phyloP scores from a whole-genome alignment of 1,140 invertebrate species.

The Drosophila gunungcola region DNA sequence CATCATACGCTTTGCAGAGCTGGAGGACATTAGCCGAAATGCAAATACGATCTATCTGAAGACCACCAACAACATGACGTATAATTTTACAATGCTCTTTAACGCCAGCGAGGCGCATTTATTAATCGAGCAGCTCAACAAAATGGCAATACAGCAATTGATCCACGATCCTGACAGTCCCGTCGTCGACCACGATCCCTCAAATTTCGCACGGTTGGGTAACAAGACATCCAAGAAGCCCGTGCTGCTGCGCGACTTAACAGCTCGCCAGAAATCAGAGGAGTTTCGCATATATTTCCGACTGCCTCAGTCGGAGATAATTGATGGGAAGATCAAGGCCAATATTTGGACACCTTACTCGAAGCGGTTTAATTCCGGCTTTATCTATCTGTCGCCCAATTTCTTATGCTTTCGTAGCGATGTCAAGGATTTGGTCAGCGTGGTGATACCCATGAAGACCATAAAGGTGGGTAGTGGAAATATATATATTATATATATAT shows the following conservation, averaged over 20 bases:
- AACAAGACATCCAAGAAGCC: slow-evolving; percentile 93
- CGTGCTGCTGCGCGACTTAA: slow-evolving; percentile 96
- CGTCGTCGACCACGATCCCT: slow-evolving; percentile 70
- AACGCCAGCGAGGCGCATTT: slow-evolving; percentile 95
- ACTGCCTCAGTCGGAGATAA: slow-evolving; percentile 93
- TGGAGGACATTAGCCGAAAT: slow-evolving; percentile 71
- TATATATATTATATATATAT: too few relatives aligned
- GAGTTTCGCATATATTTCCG: slow-evolving; percentile 93
- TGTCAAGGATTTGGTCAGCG: slow-evolving; percentile 92
- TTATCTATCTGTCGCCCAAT: slow-evolving; percentile 96
- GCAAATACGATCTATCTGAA: slow-evolving; percentile 79
- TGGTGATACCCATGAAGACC: slow-evolving; percentile 94
- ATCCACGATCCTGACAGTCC: slow-evolving; percentile 84
- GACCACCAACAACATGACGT: slow-evolving; percentile 81
- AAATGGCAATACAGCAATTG: slow-evolving; percentile 96
- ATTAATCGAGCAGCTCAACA: slow-evolving; percentile 97
- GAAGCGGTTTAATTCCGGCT: slow-evolving; percentile 95
- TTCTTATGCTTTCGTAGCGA: slow-evolving; percentile 98
- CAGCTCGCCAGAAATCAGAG: slow-evolving; percentile 96
- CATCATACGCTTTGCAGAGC: slow-evolving; percentile 88
- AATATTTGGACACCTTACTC: slow-evolving; percentile 97
- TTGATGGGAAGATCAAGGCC: slow-evolving; percentile 94
- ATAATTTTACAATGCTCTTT: slow-evolving; percentile 89
- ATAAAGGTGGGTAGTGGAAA: slow-evolving; percentile 59
- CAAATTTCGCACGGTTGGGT: slow-evolving; percentile 87